A percentile compares a stretch with the other conserved stretches of the same genome.
phyloP scores from a whole-genome alignment of 2,888 invertebrate genomes.

The Macrophya annulata region DNA sequence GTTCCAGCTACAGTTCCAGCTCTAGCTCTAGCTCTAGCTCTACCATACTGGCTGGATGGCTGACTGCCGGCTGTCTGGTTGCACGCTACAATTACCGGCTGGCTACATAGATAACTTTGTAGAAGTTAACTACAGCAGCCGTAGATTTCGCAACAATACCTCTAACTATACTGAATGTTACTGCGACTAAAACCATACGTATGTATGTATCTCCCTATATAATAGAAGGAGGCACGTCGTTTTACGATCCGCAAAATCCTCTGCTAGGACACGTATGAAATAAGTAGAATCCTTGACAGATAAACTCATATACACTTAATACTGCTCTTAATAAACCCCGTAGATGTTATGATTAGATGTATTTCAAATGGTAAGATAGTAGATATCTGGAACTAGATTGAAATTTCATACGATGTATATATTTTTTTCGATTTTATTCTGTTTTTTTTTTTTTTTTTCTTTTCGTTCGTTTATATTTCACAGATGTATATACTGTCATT shows the following conservation, averaged over 20 bases:
- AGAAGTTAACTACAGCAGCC: slow-evolving; percentile 38
- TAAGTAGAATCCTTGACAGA: background rate
- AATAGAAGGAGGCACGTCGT: background rate
- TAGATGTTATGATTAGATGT: background rate
- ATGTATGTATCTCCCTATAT: background rate
- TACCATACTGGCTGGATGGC: slow-evolving; percentile 3
- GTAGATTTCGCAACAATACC: slow-evolving; percentile 47
- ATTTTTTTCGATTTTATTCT: background rate
- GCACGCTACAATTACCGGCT: slow-evolving; percentile 47
- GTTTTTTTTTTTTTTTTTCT: background rate
- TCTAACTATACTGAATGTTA: background rate
- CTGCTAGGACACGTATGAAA: background rate
- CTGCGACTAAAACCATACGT: slow-evolving; percentile 31
- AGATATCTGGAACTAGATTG: background rate
- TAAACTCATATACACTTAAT: background rate
- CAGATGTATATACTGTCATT: background rate
- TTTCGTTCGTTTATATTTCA: background rate
- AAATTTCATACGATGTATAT: no score
- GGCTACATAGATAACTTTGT: slow-evolving; percentile 46
- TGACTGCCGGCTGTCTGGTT: slow-evolving; percentile 32
- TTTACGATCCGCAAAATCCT: background rate
- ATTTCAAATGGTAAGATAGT: background rate
- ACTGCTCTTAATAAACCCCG: background rate
- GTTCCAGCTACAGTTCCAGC: no score
- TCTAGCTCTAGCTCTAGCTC: background rate